Percentiles rank a stretch among this genome's conserved stretches.
phyloP scores from a whole-genome alignment of 1,140 invertebrate species.

The Proctacanthus coquilletti region DNA sequence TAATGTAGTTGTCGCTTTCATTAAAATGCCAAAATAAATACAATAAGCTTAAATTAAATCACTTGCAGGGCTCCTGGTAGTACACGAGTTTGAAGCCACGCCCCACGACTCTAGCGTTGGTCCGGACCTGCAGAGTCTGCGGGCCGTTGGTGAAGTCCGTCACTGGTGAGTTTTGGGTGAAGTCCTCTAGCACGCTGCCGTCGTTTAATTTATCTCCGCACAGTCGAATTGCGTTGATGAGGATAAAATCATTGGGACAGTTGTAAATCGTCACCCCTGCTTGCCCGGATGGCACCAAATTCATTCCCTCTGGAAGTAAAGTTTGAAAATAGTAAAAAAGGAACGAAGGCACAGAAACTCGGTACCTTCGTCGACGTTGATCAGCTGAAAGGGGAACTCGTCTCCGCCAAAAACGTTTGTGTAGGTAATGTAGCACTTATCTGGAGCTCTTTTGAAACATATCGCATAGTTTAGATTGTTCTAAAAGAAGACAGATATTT shows the following conservation, averaged over 20 bases:
- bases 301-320: not conserved
- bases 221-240: slow-evolving; percentile 40
- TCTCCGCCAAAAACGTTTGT: slow-evolving; percentile 31
- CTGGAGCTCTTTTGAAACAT: slow-evolving; percentile 36
- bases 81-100: slow-evolving; percentile 33
- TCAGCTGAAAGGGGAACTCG: slow-evolving; percentile 32
- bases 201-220: slow-evolving; percentile 52
- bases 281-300: slow-evolving; percentile 37
- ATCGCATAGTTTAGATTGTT: too few relatives aligned
- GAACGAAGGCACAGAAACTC: not conserved
- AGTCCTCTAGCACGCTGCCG: slow-evolving; percentile 35
- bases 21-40: slow-evolving; percentile 3
- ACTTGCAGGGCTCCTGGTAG: slow-evolving; percentile 29
- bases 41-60: too few relatives aligned
- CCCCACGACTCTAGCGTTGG: slow-evolving; percentile 25
- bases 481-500: too few relatives aligned
- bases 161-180: slow-evolving; percentile 41
- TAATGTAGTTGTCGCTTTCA: too few relatives aligned
- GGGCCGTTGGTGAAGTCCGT: slow-evolving; percentile 37
- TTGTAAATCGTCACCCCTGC: slow-evolving; percentile 47
- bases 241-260: slow-evolving; percentile 48
- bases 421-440: slow-evolving; percentile 45
- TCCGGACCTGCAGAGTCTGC: slow-evolving; percentile 29
- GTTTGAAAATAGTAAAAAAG: not conserved
- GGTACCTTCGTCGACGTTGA: slow-evolving; percentile 36